Conservation (phyloP, 1,140 invertebrate genomes). For the Aphis gossypii region DNA sequence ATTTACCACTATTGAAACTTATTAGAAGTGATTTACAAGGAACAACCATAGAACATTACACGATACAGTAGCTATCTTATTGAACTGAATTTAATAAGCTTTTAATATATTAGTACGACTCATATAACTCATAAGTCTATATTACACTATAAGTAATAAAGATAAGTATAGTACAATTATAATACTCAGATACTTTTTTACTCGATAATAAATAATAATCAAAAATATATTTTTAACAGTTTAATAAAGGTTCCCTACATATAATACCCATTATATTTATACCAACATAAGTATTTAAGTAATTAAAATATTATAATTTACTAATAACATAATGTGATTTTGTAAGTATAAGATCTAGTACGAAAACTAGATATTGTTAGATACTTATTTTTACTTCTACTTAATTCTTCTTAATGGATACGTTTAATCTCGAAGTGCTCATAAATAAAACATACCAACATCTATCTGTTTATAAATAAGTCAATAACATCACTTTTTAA, state of each 20-base stretch:
- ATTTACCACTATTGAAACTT: not conserved
- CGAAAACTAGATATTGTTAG: too few relatives aligned
- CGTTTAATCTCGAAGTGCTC: not conserved
- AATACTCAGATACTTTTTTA: not conserved
- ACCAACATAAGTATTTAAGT: not conserved
- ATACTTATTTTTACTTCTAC: too few relatives aligned
- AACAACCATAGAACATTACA: not conserved
- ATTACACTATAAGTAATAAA: not conserved
- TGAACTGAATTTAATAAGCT: not conserved
- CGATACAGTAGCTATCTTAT: not conserved
- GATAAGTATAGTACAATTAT: not conserved
- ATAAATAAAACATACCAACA: not conserved
- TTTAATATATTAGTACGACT: not conserved
- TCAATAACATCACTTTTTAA: not conserved
- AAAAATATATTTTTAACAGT: not conserved
- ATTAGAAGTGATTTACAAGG: conserved; percentile 8
- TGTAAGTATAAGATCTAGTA: not conserved
- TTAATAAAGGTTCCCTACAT: not conserved
- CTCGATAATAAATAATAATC: too few relatives aligned
- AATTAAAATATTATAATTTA: not conserved
- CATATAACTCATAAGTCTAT: not conserved
- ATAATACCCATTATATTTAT: not conserved
- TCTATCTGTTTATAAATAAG: not conserved
- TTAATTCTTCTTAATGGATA: too few relatives aligned
- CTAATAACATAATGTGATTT: not conserved